Evolutionary conservation across 1,140 invertebrate species (phyloP).

Genomic region (Holotrichia oblita): DNA sequence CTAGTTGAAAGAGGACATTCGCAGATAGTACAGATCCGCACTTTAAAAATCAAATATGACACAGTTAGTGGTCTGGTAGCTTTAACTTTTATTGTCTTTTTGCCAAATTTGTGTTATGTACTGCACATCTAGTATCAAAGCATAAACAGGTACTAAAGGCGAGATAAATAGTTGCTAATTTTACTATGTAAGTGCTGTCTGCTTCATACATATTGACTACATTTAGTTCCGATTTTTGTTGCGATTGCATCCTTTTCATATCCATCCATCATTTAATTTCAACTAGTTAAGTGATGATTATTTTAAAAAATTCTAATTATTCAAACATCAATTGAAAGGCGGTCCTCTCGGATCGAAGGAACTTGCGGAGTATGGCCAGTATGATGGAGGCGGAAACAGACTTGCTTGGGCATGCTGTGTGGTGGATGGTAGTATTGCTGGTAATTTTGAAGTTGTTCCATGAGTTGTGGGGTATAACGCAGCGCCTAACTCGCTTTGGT

Average conservation of each 20-base stretch:
- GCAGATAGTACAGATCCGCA: too few species aligned
- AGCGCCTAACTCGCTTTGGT: constrained; percentile 59
- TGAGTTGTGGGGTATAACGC: constrained; percentile 57
- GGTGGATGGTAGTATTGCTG: constrained; percentile 54
- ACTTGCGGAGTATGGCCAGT: constrained; percentile 61
- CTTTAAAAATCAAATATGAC: too few species aligned
- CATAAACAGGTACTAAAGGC: too few species aligned
- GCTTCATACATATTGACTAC: too few species aligned
- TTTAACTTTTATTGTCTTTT: too few species aligned
- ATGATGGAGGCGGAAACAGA: constrained; percentile 58
- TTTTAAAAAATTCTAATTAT: background rate
- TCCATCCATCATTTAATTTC: background rate
- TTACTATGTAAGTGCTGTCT: too few species aligned
- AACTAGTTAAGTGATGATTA: background rate
- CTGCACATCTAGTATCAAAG: too few species aligned
- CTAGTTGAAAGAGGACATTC: too few species aligned
- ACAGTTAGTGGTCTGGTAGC: too few species aligned
- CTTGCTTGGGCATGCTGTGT: constrained; percentile 55
- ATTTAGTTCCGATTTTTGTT: too few species aligned
- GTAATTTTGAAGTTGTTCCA: constrained; percentile 49
- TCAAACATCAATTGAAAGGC: constrained; percentile 51
- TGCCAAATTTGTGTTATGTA: too few species aligned
- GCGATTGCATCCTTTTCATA: background rate
- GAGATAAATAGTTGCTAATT: too few species aligned
- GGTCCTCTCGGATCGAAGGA: constrained; percentile 60